These are phyloP conservation scores for Eulemur coronatus DNA, from an alignment of 2,797 vertebrate species.

Conservation along the genomic window DNA sequence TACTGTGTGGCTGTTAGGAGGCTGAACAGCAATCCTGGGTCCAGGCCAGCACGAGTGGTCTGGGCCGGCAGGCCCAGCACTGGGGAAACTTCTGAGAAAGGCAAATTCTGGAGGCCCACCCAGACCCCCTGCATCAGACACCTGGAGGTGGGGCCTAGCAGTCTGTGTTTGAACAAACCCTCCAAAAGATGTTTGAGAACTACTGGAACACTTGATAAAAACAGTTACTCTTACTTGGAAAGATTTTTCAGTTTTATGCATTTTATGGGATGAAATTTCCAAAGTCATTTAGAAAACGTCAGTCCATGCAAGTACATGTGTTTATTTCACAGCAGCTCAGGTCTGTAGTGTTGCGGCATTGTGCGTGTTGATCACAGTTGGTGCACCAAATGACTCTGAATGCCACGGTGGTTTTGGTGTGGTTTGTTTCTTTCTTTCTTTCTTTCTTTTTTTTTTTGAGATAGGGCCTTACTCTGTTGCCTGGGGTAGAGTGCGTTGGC, in stretches of 20 bases:
- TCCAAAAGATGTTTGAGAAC: neutral
- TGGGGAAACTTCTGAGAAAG: neutral
- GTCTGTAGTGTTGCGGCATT: no score
- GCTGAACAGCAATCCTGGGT: neutral
- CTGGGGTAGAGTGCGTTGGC: neutral
- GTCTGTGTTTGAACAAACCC: neutral
- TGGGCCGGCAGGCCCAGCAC: neutral
- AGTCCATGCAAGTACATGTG: neutral
- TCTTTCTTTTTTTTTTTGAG: neutral
- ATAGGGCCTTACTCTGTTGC: neutral
- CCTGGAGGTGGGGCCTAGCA: accelerated
- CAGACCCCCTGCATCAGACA: neutral
- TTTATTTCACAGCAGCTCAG: accelerated
- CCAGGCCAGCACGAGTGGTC: accelerated
- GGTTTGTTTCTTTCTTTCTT: no score
- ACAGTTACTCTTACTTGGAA: neutral
- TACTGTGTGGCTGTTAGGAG: no score
- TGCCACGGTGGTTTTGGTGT: neutral
- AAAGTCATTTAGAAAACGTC: neutral
- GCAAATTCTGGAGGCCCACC: neutral
- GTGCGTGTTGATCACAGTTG: neutral
- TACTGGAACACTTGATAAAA: accelerated
- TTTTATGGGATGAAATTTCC: neutral
- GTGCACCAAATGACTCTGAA: neutral
- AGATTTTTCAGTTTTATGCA: neutral